These are phyloP conservation scores for Lordiphosa collinella DNA, from an alignment of 1,140 invertebrate genomes.

Conservation along the genomic window DNA sequence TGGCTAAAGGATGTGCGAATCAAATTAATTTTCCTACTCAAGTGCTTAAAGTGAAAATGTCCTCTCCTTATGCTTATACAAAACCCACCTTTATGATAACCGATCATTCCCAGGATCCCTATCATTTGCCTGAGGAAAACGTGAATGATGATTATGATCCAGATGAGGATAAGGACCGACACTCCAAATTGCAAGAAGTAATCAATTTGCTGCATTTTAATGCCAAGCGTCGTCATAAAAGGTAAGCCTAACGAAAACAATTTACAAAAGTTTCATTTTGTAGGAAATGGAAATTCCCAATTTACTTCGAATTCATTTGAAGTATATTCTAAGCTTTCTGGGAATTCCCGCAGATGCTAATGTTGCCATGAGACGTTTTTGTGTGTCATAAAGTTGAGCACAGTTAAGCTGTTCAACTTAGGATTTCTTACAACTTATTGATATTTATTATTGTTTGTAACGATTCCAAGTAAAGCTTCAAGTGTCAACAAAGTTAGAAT, in stretches of 20 bases:
- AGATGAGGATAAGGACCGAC: constrained; percentile 50
- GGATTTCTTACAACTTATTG: background rate
- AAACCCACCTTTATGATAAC: constrained; percentile 67
- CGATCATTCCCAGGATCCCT: constrained; percentile 58
- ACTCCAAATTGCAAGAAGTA: constrained; percentile 61
- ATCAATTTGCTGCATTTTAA: constrained; percentile 57
- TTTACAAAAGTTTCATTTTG: background rate
- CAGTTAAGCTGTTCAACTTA: too few relatives aligned
- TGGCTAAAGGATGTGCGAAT: constrained; percentile 23
- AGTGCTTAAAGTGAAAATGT: constrained; percentile 30
- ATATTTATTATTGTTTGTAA: constrained; percentile 16
- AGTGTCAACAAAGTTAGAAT: too few relatives aligned
- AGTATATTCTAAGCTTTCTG: too few relatives aligned
- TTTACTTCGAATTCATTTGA: too few relatives aligned
- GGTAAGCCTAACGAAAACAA: constrained; percentile 30
- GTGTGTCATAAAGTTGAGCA: too few relatives aligned
- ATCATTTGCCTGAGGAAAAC: constrained; percentile 34
- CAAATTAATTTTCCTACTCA: background rate
- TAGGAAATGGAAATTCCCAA: too few relatives aligned
- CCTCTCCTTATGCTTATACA: constrained; percentile 41
- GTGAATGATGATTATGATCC: constrained; percentile 23
- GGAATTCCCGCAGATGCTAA: too few relatives aligned
- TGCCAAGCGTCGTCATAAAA: constrained; percentile 43
- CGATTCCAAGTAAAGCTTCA: background rate
- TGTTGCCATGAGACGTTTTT: too few relatives aligned